A percentile compares a stretch with the other conserved stretches of the same genome.
Evolutionary conservation across 2,113 vertebrate genomes (phyloP).

Genomic region (Myotis yumanensis): DNA sequence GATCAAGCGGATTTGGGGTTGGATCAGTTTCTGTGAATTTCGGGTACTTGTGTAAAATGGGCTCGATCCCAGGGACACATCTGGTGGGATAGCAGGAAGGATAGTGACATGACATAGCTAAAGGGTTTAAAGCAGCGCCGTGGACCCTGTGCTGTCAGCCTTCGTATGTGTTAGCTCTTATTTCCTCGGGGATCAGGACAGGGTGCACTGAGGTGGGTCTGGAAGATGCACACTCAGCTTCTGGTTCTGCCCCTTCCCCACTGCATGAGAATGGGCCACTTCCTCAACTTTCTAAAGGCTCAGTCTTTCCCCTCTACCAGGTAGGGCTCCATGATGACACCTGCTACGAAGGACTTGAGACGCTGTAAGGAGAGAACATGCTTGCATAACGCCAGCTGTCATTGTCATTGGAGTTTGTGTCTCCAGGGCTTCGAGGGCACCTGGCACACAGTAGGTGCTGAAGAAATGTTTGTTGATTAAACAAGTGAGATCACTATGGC

Average conservation of each 20-base stretch:
- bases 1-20: neutral
- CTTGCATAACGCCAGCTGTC: fast-evolving
- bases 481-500: neutral
- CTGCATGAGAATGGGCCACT: neutral
- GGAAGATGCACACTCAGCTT: neutral
- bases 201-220: neutral
- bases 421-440: neutral
- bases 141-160: neutral
- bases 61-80: neutral
- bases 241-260: neutral
- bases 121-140: neutral
- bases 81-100: neutral
- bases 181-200: neutral
- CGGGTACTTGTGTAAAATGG: neutral
- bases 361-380: neutral
- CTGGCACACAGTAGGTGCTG: neutral
- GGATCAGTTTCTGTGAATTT: neutral
- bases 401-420: neutral
- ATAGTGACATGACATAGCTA: fast-evolving
- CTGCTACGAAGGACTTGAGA: neutral
- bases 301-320: neutral
- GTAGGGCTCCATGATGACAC: too few relatives aligned
- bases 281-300: neutral
- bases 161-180: neutral
- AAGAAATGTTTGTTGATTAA: neutral